These are phyloP conservation scores for Mythimna impura DNA, from an alignment of 2,888 invertebrate genomes.

Conservation along the genomic window DNA sequence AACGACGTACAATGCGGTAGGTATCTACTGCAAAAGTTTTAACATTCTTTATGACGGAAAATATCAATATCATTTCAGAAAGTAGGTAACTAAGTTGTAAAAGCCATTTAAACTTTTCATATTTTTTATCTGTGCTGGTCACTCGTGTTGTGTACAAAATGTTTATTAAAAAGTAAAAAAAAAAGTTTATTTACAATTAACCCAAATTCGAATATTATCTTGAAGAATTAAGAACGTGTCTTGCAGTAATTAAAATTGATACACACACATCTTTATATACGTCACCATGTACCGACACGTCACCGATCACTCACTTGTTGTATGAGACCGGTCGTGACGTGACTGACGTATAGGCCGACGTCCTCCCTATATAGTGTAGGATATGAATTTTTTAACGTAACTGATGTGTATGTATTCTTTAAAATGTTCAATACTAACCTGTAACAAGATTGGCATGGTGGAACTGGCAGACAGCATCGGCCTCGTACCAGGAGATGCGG, in stretches of 20 bases:
- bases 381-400: background rate
- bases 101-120: conserved; percentile 77
- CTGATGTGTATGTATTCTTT: background rate
- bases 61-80: conserved; percentile 69
- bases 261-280: background rate
- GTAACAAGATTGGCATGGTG: conserved; percentile 95
- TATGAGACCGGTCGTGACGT: background rate
- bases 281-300: background rate
- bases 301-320: background rate
- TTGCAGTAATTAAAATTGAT: background rate
- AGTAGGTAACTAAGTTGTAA: conserved; percentile 71
- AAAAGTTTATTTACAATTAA: conserved; percentile 49
- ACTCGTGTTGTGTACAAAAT: conserved; percentile 63
- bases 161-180: conserved; percentile 54
- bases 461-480: conserved; percentile 95
- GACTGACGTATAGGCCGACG: background rate
- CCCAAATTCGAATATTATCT: conserved; percentile 31
- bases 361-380: background rate
- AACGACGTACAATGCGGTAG: conserved; percentile 7
- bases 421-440: conserved; percentile 89
- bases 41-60: conserved; percentile 64
- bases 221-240: conserved; percentile 1
- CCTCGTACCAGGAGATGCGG: conserved; percentile 96
- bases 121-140: conserved; percentile 67
- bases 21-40: conserved; percentile 54